A percentile compares a stretch with the other conserved stretches of the same genome.
These are phyloP conservation scores for Mesoclemmys tuberculata DNA, from an alignment of 2,113 vertebrate genomes.

Conservation along the genomic window DNA sequence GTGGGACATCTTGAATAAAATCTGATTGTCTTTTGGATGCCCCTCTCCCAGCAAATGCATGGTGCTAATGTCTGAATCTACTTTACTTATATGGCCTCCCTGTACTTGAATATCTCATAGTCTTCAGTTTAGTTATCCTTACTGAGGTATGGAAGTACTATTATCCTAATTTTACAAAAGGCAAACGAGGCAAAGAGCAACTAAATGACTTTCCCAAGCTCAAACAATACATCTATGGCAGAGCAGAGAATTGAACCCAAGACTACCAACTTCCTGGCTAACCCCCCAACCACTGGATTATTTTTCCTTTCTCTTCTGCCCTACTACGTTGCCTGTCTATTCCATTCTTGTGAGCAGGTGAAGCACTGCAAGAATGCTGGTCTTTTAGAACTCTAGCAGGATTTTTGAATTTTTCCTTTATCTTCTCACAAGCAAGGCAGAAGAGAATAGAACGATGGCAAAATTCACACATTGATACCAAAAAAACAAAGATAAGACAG, in stretches of 20 bases:
- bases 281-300: neutral
- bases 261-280: neutral
- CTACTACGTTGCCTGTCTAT: neutral
- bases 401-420: neutral
- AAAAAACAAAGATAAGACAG: neutral
- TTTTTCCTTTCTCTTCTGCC: rapidly evolving
- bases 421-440: neutral
- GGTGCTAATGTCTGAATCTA: neutral
- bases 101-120: neutral
- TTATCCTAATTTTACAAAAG: neutral
- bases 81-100: neutral
- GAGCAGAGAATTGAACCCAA: neutral
- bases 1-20: neutral
- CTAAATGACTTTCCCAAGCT: no score
- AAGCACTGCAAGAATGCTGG: neutral
- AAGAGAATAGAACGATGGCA: neutral
- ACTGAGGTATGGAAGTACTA: neutral
- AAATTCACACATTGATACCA: neutral
- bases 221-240: neutral
- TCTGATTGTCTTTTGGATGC: neutral
- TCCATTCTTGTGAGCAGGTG: neutral
- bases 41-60: neutral
- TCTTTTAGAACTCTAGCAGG: neutral
- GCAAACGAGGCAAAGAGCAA: neutral
- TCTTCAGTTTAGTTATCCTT: neutral